These are phyloP conservation scores for Busseola fusca DNA, from an alignment of 2,888 invertebrate species.

Conservation along the genomic window DNA sequence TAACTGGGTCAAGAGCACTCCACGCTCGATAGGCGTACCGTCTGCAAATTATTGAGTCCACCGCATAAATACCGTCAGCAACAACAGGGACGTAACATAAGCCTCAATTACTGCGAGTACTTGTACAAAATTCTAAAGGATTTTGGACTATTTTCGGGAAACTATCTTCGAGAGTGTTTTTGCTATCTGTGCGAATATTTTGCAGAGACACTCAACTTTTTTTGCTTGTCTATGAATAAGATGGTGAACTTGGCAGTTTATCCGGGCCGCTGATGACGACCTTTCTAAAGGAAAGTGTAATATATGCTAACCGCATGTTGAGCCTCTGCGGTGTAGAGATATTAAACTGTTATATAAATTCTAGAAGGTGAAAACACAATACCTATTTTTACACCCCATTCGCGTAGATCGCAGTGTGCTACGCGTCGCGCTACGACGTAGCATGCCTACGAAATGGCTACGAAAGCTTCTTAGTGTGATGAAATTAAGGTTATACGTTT, in stretches of 20 bases:
- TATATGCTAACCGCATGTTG: slow-evolving; percentile 31
- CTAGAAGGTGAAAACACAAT: neutral
- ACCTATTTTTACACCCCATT: neutral
- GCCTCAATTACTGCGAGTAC: slow-evolving; percentile 47
- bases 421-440: slow-evolving; percentile 43
- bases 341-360: slow-evolving; percentile 2
- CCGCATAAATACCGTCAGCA: slow-evolving; percentile 49
- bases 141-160: slow-evolving; percentile 38
- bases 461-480: neutral
- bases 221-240: slow-evolving; percentile 26
- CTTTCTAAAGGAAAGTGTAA: slow-evolving; percentile 34
- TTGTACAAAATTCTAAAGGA: slow-evolving; percentile 43
- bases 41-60: slow-evolving; percentile 53
- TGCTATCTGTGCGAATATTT: slow-evolving; percentile 44
- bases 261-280: slow-evolving; percentile 36
- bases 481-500: neutral
- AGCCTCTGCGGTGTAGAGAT: slow-evolving; percentile 4
- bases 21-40: slow-evolving; percentile 55
- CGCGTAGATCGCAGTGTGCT: slow-evolving; percentile 12
- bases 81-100: slow-evolving; percentile 45
- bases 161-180: slow-evolving; percentile 46
- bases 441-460: slow-evolving; percentile 30
- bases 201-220: slow-evolving; percentile 34
- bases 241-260: slow-evolving; percentile 31
- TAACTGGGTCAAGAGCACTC: slow-evolving; percentile 62